Evolutionary conservation across 2,888 invertebrate genomes (phyloP), one percentile per base, ranked within the genome.

Genomic region (Girardia tigrina): DNA sequence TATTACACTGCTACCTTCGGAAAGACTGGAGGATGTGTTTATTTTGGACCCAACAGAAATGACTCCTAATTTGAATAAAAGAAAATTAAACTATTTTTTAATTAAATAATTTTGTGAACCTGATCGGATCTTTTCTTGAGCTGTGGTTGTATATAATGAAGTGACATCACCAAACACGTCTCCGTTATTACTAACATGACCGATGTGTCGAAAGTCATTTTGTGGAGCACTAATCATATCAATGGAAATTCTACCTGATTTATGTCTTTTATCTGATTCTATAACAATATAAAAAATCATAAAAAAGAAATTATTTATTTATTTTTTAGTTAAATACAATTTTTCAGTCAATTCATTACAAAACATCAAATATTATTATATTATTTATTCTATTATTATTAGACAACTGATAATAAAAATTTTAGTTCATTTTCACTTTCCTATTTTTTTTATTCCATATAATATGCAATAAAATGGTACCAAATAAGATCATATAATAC

Each of bases 121-220:
- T 20, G 56, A 56, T 56, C n/a, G n/a, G 56, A 56, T 56, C 23
- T 56, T 56, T 23, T 56, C 20, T n/a, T 56, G 56, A 2, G 56
- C 56, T 12, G 56, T 56, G 23, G 20, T 56, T 12, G 56, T 56
- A 23, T 75, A 70, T 26, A 56, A 56, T 56, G 56, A 89, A 73
- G 89, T 88, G 70, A 98, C 89, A 84, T 98, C 94, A 0, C 97
- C 97, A 84, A 98, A 98, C 82, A 91, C 91, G 28, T 93, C 92
- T 0, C 97, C 97, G 84, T 98, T 97, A 70, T 94, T 87, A 0
- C 97, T 97, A 14, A 98, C 92, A 83, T 98, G 98, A 8, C 89
- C 89, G 0, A 94, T 97, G 83, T 98, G 98, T 81, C 94, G 91
- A 26, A 97, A 88, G 83, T 97, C 95, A 42, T 93, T 94, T 83